A percentile compares a stretch with the other conserved stretches of the same genome.
phyloP scores from a whole-genome alignment of 92 coral and sea anemone genomes.

The Zoanthus solanderi region DNA sequence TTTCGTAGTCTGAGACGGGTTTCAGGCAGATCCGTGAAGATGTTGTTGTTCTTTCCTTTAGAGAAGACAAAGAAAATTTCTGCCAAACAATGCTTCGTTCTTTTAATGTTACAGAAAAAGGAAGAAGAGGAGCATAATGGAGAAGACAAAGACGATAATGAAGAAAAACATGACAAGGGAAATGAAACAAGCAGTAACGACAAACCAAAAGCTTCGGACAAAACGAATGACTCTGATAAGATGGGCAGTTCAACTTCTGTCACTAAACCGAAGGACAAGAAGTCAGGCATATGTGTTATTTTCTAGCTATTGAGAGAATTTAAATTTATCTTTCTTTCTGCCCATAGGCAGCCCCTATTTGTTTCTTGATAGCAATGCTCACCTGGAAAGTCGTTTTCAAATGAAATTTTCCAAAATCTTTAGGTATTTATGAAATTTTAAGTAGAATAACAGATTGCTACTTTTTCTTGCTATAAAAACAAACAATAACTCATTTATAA shows the following conservation, averaged over 20 bases:
- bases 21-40: too few species aligned
- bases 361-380: neutral
- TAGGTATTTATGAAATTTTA: too few species aligned
- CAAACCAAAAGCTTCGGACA: neutral
- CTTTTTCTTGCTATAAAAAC: neutral
- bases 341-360: neutral
- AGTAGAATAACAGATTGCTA: neutral
- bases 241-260: neutral
- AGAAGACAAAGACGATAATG: neutral
- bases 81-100: neutral
- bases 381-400: neutral
- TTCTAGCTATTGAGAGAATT: neutral
- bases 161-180: neutral
- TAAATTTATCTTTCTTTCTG: neutral
- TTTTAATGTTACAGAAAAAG: conserved; percentile 6
- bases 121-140: conserved; percentile 13
- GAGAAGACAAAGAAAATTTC: neutral
- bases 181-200: conserved; percentile 2
- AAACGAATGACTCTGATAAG: neutral
- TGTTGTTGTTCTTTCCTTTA: too few species aligned
- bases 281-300: conserved; percentile 23
- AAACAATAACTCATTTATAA: neutral
- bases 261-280: conserved; percentile 33
- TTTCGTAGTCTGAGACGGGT: too few species aligned
- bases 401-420: too few species aligned